Evolutionary conservation across 2,888 invertebrate genomes (phyloP), one percentile per base, ranked within the genome.

Genomic region (Ennomos fuscantarius): DNA sequence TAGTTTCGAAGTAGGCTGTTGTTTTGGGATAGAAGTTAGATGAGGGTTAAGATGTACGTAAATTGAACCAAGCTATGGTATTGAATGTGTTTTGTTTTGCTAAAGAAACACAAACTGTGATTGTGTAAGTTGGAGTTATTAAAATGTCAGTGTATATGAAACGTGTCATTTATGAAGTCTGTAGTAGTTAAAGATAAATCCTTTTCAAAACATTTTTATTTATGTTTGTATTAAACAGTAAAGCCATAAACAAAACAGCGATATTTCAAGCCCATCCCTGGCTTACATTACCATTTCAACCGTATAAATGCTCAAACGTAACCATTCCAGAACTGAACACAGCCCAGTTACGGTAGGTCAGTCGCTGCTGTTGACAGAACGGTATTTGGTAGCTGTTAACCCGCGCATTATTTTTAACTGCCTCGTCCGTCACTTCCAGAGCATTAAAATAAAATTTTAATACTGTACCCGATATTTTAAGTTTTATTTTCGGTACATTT

Each of bases 351-450:
- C 34, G 44, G 55, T 59, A 69, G 70, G 69, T 73, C 78, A 66
- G 62, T 66, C 62, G 43, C 62, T 77, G 78, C 62, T 59, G 62
- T 65, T 83, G 82, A 83, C 81, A 78, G 73, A 67, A 70, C 68
- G 72, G 68, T 71, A 68, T 70, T 73, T 69, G 70, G 53, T 11
- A 32, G 69, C 74, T 67, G 74, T 76, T 62, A 75, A 49, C 65
- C 73, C 66, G 65, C 65, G 74, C 78, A 79, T 78, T 76, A 78
- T 75, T 80, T 82, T 79, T 75, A 68, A 72, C 69, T 69, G 68
- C 58, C 52, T 49, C 60, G 59, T 61, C 70, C 69, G 73, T 78
- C 79, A 79, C 72, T 73, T 68, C 63, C 78, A 76, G 67, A 67
- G 69, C 72, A 74, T 75, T 75, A 77, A 65, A 69, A 65, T 59